These are phyloP conservation scores for Ophion ellenae DNA, from an alignment of 2,888 invertebrate genomes.

Conservation along the genomic window DNA sequence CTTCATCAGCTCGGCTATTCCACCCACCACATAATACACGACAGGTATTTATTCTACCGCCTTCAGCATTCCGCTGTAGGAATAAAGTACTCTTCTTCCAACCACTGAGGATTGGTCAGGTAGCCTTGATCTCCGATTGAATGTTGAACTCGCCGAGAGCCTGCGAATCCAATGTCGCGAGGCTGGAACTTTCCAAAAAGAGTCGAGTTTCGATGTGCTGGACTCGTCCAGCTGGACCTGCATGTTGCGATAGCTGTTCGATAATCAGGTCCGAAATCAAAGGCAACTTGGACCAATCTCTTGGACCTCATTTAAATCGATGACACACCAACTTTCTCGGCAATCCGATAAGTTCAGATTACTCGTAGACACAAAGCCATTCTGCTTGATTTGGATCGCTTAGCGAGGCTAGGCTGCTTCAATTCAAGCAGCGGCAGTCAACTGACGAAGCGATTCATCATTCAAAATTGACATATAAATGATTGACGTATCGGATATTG, in stretches of 20 bases:
- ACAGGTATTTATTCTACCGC: conserved; percentile 70
- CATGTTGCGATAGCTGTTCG: too few relatives aligned
- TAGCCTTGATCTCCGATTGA: background rate
- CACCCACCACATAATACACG: conserved; percentile 72
- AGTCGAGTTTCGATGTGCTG: background rate
- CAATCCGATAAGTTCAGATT: background rate
- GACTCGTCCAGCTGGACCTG: background rate
- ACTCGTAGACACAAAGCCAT: background rate
- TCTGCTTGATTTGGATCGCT: background rate
- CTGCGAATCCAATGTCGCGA: background rate
- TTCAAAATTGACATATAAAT: background rate
- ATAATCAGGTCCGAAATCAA: too few relatives aligned
- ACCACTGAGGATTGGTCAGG: background rate
- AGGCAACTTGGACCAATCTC: background rate
- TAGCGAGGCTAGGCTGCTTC: background rate
- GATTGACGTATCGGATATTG: background rate
- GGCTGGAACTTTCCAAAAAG: too few relatives aligned
- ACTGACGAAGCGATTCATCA: background rate
- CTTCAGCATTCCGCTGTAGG: background rate
- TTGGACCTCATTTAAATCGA: background rate
- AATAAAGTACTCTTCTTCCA: background rate
- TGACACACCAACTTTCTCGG: background rate
- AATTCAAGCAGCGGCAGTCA: background rate
- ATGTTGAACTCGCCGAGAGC: background rate
- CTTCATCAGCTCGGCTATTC: conserved; percentile 74